Percentiles rank a stretch among this genome's conserved stretches.
Evolutionary conservation across 1,140 invertebrate genomes (phyloP).

Genomic region (Yoshiicerus persimilis): DNA sequence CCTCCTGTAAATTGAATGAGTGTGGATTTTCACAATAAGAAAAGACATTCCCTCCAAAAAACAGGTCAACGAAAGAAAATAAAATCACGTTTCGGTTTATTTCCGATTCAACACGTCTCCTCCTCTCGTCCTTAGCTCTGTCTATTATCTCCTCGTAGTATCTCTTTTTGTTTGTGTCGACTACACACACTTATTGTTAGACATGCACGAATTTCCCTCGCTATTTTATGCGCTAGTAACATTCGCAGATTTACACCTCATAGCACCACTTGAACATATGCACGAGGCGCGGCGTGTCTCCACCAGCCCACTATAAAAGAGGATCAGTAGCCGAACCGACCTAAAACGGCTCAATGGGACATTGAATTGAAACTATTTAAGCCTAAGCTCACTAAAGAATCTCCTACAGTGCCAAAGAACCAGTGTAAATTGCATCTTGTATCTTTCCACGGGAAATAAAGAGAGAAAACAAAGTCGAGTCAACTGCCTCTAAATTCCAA

Average conservation of each 20-base stretch:
- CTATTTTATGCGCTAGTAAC: background rate
- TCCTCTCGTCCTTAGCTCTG: background rate
- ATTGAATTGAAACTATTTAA: background rate
- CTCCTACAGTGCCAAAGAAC: background rate
- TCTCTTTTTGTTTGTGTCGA: background rate
- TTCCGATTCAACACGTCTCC: background rate
- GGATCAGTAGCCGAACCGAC: background rate
- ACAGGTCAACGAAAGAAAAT: background rate
- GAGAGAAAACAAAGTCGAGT: background rate
- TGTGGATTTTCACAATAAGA: background rate
- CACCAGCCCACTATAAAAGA: background rate
- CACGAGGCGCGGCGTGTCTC: background rate
- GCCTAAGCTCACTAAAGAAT: background rate
- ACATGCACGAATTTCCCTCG: background rate
- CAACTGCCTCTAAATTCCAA: background rate
- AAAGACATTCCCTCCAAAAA: background rate
- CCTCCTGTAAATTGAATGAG: background rate
- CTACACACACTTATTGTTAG: background rate
- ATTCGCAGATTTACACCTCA: background rate
- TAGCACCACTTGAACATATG: background rate
- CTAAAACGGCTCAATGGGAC: background rate
- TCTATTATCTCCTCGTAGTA: background rate
- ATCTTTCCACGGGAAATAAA: background rate
- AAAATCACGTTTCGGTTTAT: background rate
- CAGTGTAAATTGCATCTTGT: background rate